Conservation (phyloP, 1,140 invertebrate species). For the Meloidogyne hapla region DNA sequence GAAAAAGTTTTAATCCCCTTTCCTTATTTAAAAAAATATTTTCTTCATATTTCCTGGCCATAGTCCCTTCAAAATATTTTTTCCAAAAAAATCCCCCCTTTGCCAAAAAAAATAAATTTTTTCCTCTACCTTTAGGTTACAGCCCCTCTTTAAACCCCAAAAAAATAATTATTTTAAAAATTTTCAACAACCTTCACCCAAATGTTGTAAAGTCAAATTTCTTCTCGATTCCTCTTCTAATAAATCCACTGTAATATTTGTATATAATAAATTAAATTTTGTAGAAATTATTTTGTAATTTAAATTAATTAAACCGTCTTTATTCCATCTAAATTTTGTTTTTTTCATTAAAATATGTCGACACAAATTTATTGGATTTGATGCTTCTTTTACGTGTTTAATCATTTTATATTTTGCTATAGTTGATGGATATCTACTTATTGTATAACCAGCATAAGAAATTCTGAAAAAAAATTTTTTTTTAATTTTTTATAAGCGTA, state of each 20-base stretch:
- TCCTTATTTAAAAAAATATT: too few relatives aligned
- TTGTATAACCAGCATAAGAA: conserved; percentile 48
- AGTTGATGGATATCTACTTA: conserved; percentile 60
- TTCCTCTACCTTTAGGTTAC: too few relatives aligned
- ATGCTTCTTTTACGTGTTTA: conserved; percentile 60
- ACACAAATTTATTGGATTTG: conserved; percentile 66
- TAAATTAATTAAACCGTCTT: conserved; percentile 82
- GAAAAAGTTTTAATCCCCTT: too few relatives aligned
- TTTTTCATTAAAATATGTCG: conserved; percentile 76
- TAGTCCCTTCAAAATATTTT: too few relatives aligned
- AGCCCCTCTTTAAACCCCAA: too few relatives aligned
- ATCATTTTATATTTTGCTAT: conserved; percentile 66
- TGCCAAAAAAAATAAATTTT: too few relatives aligned
- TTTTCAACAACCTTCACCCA: conserved; percentile 25
- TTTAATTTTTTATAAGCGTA: too few relatives aligned
- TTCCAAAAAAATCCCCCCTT: too few relatives aligned
- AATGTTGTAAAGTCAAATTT: conserved; percentile 30
- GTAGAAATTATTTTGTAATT: conserved; percentile 76
- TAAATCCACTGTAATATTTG: conserved; percentile 66
- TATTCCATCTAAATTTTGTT: conserved; percentile 77
- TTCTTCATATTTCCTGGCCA: too few relatives aligned
- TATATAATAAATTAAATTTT: conserved; percentile 69
- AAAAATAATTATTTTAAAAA: not conserved
- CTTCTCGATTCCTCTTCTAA: conserved; percentile 57
- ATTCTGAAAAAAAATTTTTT: conserved; percentile 40